Conservation (phyloP, 2,113 vertebrate genomes). For the Tiliqua scincoides region DNA sequence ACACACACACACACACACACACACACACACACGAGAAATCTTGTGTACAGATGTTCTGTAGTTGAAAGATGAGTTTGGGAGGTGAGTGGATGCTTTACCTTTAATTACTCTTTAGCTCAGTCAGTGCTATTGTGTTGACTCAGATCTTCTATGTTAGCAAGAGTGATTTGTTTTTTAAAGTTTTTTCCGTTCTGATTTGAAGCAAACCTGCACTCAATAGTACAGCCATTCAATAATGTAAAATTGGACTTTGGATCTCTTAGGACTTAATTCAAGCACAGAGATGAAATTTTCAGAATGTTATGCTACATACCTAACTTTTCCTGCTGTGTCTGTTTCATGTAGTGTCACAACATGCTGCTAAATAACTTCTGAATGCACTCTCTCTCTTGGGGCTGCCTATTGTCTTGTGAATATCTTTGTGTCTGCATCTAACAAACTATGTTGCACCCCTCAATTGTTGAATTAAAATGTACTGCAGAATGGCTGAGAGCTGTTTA, state of each 20-base stretch:
- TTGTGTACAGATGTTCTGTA: not conserved
- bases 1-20: not conserved
- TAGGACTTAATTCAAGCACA: not conserved
- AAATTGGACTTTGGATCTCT: not conserved
- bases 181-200: not conserved
- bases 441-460: not conserved
- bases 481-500: not conserved
- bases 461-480: not conserved
- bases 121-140: not conserved
- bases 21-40: not conserved
- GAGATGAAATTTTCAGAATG: not conserved
- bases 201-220: not conserved
- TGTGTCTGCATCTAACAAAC: slow-evolving; percentile 7
- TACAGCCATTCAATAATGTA: not conserved
- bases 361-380: not conserved
- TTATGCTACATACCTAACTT: slow-evolving; percentile 9
- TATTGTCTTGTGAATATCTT: slow-evolving; percentile 8
- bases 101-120: not conserved
- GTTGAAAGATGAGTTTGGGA: not conserved
- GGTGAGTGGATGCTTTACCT: not conserved
- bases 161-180: not conserved
- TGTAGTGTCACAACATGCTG: not conserved
- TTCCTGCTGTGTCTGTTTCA: slow-evolving; percentile 2
- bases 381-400: not conserved
- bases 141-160: not conserved